phyloP scores from a whole-genome alignment of 2,888 invertebrate genomes.

The Calephelis perditalis region DNA sequence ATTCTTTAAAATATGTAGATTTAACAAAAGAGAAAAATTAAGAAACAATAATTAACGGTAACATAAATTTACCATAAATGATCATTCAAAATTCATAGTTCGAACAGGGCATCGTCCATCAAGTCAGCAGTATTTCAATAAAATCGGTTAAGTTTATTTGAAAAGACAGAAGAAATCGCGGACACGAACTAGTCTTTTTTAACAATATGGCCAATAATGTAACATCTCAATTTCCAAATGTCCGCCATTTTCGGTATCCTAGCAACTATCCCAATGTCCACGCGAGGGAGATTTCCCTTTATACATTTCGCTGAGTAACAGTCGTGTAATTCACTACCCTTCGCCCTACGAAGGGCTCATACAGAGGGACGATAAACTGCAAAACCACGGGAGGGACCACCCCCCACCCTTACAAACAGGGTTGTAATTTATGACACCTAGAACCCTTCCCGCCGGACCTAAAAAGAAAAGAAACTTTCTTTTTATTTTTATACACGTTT shows the following conservation, averaged over 20 bases:
- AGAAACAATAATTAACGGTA: too few species aligned
- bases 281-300: constrained; percentile 25
- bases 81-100: too few species aligned
- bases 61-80: too few species aligned
- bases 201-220: neutral
- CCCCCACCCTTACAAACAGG: constrained; percentile 68
- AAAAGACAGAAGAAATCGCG: too few species aligned
- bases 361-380: constrained; percentile 69
- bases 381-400: constrained; percentile 48
- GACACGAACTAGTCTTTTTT: too few species aligned
- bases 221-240: constrained; percentile 16
- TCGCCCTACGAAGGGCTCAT: constrained; percentile 48
- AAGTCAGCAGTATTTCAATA: too few species aligned
- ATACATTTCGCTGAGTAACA: constrained; percentile 17
- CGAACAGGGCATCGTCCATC: too few species aligned
- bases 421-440: constrained; percentile 73
- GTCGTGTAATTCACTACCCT: constrained; percentile 37
- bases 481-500: constrained; percentile 6
- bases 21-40: too few species aligned
- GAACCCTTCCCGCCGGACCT: constrained; percentile 48
- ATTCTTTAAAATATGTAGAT: too few species aligned
- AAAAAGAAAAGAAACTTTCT: neutral
- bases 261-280: constrained; percentile 32
- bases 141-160: too few species aligned
- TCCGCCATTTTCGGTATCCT: constrained; percentile 31